Evolutionary conservation across 2,797 vertebrate genomes (phyloP), one percentile per base, ranked within the genome.

Genomic region (Sebastes goodei): DNA sequence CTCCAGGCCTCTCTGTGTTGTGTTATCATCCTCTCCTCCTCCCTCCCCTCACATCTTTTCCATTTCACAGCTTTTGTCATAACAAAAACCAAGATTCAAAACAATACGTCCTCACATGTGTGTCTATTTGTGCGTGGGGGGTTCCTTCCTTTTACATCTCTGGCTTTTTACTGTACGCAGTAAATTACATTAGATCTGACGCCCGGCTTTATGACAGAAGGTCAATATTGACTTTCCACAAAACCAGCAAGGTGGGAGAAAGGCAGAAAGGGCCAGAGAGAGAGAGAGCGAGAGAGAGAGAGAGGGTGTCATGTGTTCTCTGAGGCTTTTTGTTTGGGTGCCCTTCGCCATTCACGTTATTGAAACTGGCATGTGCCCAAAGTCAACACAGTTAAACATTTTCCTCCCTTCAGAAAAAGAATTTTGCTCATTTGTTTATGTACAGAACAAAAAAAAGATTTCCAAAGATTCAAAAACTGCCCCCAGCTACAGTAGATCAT

Each of bases 221-320:
- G 87, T 93, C 92, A 95, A 94, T 95, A 94, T 95, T 95, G 94
- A 94, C 92, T 94, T 91, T 93, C 60, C 78, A 60, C 81, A 88
- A 85, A 88, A 86, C 65, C 35, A 75, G 78, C 79, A 82, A 89
- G 81, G 88, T 88, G 49, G 81, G 72, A 81, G 82, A 78, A 71
- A 80, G 35, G 70, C n/a, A 71, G 76, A 77, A 8, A 74, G 74
- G 20, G 21, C 78, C 68, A 77, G 53, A 74, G 38, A n/a, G 57
- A 65, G 46, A 64, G 67, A 52, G 72, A 71, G 72, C 73, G 32
- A 71, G 67, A 52, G 74, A 11, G 20, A 71, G 59, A n/a, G 52
- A 53, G 75, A 71, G 68, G 77, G 42, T 71, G 84, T 84, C 71
- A 61, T 62, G 66, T 86, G 65, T 80, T 80, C 75, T 82, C 52